Conservation (phyloP, 2,113 vertebrate species). For the Dasypus novemcinctus region DNA sequence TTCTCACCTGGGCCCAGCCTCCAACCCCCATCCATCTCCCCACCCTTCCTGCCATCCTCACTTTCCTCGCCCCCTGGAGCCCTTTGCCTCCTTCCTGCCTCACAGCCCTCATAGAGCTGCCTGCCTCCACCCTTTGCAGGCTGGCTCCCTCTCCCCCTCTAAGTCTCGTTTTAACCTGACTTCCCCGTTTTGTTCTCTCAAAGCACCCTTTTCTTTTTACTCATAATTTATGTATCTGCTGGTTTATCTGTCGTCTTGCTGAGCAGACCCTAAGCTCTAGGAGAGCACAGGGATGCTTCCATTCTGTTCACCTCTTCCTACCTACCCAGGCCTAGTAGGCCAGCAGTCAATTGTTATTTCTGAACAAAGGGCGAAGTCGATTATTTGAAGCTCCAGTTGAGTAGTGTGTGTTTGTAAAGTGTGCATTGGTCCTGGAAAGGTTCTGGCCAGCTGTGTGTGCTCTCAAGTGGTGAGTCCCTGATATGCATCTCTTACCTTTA, state of each 20-base stretch:
- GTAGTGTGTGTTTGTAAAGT: neutral
- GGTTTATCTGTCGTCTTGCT: neutral
- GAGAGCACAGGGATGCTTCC: neutral
- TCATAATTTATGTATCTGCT: neutral
- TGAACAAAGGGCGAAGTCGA: neutral
- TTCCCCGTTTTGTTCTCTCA: no score
- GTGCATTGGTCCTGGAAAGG: neutral
- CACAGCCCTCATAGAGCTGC: neutral
- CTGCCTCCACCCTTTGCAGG: neutral
- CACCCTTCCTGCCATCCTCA: neutral
- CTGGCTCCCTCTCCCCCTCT: neutral
- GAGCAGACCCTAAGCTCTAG: neutral
- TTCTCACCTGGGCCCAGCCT: neutral
- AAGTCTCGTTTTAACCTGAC: neutral
- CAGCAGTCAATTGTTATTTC: neutral
- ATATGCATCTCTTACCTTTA: neutral
- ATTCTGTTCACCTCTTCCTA: neutral
- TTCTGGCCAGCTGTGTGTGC: neutral
- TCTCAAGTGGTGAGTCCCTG: neutral
- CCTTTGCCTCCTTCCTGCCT: neutral
- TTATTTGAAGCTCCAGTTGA: neutral
- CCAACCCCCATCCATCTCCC: no score
- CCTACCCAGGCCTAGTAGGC: neutral
- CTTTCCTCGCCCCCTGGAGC: neutral
- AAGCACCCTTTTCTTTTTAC: neutral